Base-by-base conservation (phyloP, 1,140 invertebrate species). In the Pachyrhynchus sulphureomaculatus region DNA sequence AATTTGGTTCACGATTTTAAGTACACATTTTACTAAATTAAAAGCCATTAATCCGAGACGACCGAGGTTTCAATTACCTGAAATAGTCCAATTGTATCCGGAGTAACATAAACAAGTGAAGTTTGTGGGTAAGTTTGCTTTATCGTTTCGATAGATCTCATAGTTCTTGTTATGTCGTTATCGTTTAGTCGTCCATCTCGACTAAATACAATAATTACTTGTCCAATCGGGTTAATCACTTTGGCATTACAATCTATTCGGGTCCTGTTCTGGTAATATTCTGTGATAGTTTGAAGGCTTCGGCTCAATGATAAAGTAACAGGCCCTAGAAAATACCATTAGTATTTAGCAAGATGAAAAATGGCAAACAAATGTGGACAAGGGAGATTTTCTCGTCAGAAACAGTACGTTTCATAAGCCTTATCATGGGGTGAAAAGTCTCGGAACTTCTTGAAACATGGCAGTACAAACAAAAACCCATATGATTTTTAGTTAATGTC, bases 311-410 rank as follows among this genome's bases (percentile, higher is more conserved):
- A 62, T 15, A 75, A 56, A 15, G 66, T 64, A 12, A 54, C 54
- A 34, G 69, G 70, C 69, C 72, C 73, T 75, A 47, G 36, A 69
- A 70, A 29, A 2, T n/a, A n/a, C n/a, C n/a, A n/a, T n/a, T n/a
- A n/a, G n/a, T n/a, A n/a, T n/a, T n/a, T n/a, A n/a, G n/a, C n/a
- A n/a, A n/a, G n/a, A n/a, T n/a, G n/a, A n/a, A n/a, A n/a, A n/a
- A n/a, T n/a, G n/a, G n/a, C n/a, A n/a, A n/a, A n/a, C n/a, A n/a
- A n/a, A n/a, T n/a, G n/a, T n/a, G n/a, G n/a, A n/a, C n/a, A n/a
- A n/a, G n/a, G n/a, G n/a, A n/a, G n/a, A n/a, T n/a, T n/a, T n/a
- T n/a, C n/a, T n/a, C n/a, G n/a, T n/a, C n/a, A n/a, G n/a, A n/a
- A n/a, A n/a, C n/a, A n/a, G n/a, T n/a, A n/a, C n/a, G n/a, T n/a